Evolutionary conservation across 1,140 invertebrate genomes (phyloP), one percentile per base, ranked within the genome.

Genomic region (Phocides pigmalion): DNA sequence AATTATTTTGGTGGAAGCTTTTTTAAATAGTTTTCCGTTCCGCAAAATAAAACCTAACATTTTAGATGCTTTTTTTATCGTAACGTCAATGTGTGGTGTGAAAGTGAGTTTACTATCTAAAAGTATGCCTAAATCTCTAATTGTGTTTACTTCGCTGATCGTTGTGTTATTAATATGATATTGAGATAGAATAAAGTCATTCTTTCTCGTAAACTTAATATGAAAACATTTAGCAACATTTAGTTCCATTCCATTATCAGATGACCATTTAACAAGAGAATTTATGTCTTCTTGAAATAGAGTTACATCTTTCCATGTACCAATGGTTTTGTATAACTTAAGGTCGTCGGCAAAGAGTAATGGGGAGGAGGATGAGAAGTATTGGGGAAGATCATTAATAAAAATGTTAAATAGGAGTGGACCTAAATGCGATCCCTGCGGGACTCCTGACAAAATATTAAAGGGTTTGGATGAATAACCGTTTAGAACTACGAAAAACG

Each of bases 401-500:
- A 61, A 61, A 14, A 61, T 35, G 14, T 61, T 61, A 37, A 66
- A 66, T n/a, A 59, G 28, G 0, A 66, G 15, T 15, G 54, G 54
- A n/a, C 54, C 54, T 5, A 66, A 11, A 44, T 59, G 47, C 1
- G 54, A 66, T 4, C 64, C 64, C 15, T 66, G 64, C 16, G 64
- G 46, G n/a, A 66, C 64, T 0, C 64, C 64, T 11, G 54, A 53
- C 1, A 12, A 15, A 11, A 61, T 17, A 0, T 16, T n/a, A 53
- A 35, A 56, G 9, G 37, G 15, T 14, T 14, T 1, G 15, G 54
- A 66, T 1, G 17, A n/a, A 16, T 22, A 59, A 4, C 64, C 64
- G 32, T 66, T 59, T 1, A 66, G 25, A 2, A 53, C 64, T 2
- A 70, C 68, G 39, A 56, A 49, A 28, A 65, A 62, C 9, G 66